Evolutionary conservation across 2,888 invertebrate species (phyloP).

Genomic region (Autographa gamma): DNA sequence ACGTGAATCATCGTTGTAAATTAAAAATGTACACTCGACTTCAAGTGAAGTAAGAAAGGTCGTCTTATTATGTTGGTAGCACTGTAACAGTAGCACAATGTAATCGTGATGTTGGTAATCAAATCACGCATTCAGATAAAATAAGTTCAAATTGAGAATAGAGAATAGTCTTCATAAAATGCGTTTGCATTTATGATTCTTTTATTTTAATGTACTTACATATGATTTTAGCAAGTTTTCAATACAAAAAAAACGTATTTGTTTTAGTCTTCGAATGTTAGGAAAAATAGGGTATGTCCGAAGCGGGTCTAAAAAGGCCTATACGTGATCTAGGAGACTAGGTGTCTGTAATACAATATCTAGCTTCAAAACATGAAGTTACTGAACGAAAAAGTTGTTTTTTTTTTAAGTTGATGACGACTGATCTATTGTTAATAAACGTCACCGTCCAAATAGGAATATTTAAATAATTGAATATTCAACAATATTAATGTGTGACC

Average conservation of each 20-base stretch:
- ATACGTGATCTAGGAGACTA: too few relatives aligned
- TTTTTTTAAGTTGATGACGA: background rate
- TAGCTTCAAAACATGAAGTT: background rate
- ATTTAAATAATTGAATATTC: conserved; percentile 54
- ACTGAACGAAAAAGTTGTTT: background rate
- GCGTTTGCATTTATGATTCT: too few relatives aligned
- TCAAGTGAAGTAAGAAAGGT: conserved; percentile 3
- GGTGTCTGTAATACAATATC: background rate
- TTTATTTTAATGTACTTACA: too few relatives aligned
- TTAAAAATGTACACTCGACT: background rate
- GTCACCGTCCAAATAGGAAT: conserved; percentile 33
- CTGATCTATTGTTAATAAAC: conserved; percentile 8
- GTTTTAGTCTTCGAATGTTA: too few relatives aligned
- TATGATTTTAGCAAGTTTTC: too few relatives aligned
- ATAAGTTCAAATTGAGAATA: too few relatives aligned
- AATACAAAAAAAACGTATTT: too few relatives aligned
- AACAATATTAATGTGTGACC: conserved; percentile 61
- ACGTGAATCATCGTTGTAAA: conserved; percentile 52
- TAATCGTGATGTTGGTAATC: background rate
- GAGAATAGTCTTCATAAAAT: too few relatives aligned
- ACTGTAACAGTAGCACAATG: background rate
- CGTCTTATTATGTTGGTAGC: background rate
- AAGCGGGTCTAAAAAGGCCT: too few relatives aligned
- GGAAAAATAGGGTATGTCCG: too few relatives aligned
- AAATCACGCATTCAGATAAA: too few relatives aligned